These are phyloP conservation scores for Drosophila ironensis DNA, from an alignment of 1,140 invertebrate genomes.

Conservation along the genomic window DNA sequence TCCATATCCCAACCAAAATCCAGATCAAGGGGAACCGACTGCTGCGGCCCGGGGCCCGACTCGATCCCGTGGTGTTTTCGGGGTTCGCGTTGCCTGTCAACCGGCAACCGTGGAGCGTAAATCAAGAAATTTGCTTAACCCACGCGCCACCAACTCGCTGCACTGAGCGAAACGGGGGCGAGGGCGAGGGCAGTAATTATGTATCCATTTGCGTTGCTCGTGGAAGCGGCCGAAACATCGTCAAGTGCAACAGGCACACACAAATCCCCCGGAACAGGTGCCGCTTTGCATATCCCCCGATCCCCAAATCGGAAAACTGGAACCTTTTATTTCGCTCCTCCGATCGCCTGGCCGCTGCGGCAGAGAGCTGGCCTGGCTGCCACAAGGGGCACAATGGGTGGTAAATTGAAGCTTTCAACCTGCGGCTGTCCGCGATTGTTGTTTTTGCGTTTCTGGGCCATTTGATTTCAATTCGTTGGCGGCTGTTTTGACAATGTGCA, in stretches of 20 bases:
- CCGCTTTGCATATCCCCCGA: slow-evolving; percentile 20
- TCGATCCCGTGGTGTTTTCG: slow-evolving; percentile 21
- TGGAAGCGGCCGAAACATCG: slow-evolving; percentile 16
- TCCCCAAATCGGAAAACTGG: slow-evolving; percentile 1
- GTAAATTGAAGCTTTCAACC: slow-evolving; percentile 77
- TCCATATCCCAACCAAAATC: not conserved
- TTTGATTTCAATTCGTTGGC: slow-evolving; percentile 68
- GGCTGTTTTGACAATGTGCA: slow-evolving; percentile 73
- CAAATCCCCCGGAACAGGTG: slow-evolving; percentile 29
- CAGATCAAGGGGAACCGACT: slow-evolving; percentile 38
- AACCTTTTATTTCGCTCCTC: slow-evolving; percentile 1
- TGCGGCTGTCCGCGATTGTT: slow-evolving; percentile 20
- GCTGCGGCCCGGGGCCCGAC: no score
- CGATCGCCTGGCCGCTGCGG: no score
- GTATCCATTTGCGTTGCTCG: not conserved
- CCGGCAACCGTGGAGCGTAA: slow-evolving; percentile 59
- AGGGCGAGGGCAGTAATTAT: not conserved
- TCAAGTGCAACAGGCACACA: not conserved
- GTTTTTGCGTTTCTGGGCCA: not conserved
- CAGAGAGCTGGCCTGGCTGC: slow-evolving; percentile 44
- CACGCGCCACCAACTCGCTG: slow-evolving; percentile 42
- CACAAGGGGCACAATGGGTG: slow-evolving; percentile 74
- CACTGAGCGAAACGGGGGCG: not conserved
- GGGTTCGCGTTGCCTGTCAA: slow-evolving; percentile 41
- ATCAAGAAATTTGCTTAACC: slow-evolving; percentile 74